Percentiles rank a stretch among this genome's conserved stretches.
Conservation (phyloP, 2,113 vertebrate genomes). For the Dromiciops gliroides region DNA sequence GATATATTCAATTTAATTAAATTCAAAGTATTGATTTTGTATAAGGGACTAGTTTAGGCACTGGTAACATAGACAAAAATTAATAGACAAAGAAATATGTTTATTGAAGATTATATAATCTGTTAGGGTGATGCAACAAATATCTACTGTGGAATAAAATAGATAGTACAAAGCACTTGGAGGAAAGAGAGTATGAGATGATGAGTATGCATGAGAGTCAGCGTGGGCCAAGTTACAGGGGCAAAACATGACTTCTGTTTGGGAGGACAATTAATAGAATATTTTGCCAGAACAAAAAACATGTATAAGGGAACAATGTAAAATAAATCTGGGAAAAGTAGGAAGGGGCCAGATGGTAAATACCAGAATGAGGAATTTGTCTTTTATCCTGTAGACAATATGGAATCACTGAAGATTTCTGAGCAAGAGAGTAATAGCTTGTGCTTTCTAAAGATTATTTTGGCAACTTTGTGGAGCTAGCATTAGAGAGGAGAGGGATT, state of each 20-base stretch:
- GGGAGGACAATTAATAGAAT: neutral
- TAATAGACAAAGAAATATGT: neutral
- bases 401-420: neutral
- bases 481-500: neutral
- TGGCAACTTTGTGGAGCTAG: neutral
- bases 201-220: neutral
- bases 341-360: neutral
- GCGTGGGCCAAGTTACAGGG: neutral
- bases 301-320: neutral
- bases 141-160: neutral
- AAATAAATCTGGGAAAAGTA: neutral
- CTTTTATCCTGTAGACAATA: neutral
- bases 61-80: neutral
- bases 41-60: neutral
- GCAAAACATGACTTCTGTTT: neutral
- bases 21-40: neutral
- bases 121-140: neutral
- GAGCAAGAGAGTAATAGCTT: neutral
- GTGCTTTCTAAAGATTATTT: neutral
- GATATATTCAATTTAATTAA: conserved; percentile 5
- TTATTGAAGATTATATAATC: neutral
- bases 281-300: neutral
- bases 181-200: neutral
- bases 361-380: neutral
- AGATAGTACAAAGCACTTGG: neutral